phyloP scores from a whole-genome alignment of 2,797 vertebrate genomes.

The Pogoniulus pusillus region DNA sequence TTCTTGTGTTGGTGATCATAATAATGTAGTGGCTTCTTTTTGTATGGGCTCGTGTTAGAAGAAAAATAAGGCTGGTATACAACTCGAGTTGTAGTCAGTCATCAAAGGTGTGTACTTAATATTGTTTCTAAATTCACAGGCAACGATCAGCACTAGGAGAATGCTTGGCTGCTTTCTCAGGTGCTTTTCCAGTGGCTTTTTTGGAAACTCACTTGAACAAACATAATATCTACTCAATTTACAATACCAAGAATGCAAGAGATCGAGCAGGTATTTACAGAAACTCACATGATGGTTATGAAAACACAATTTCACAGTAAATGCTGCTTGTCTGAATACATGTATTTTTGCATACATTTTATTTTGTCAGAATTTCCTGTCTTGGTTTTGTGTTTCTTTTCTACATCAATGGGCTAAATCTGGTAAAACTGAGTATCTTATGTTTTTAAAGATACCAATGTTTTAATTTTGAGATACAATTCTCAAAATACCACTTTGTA shows the following conservation, averaged over 20 bases:
- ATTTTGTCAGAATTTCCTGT: not conserved
- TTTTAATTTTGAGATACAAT: not conserved
- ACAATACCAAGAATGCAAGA: slow-evolving; percentile 85
- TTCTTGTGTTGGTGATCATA: not conserved
- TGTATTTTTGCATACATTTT: not conserved
- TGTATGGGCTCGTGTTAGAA: not conserved
- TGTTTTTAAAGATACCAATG: fast-evolving
- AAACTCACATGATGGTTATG: not conserved
- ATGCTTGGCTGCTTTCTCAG: slow-evolving; percentile 91
- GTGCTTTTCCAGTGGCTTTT: slow-evolving; percentile 93
- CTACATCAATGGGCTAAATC: not conserved
- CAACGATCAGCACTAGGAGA: slow-evolving; percentile 92
- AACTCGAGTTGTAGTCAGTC: not conserved
- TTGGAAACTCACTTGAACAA: slow-evolving; percentile 92
- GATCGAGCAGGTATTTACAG: slow-evolving; percentile 83
- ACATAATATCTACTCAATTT: slow-evolving; percentile 91
- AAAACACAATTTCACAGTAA: not conserved
- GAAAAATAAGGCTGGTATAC: not conserved
- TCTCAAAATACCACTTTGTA: not conserved
- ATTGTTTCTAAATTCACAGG: slow-evolving; percentile 70
- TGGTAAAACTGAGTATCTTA: not conserved
- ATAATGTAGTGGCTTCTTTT: not conserved
- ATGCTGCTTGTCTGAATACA: not conserved
- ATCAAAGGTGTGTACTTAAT: not conserved
- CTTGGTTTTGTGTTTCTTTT: not conserved